A percentile compares a stretch with the other conserved stretches of the same genome.
These are phyloP conservation scores for Panopea generosa DNA, from an alignment of 2,888 invertebrate genomes.

Conservation along the genomic window DNA sequence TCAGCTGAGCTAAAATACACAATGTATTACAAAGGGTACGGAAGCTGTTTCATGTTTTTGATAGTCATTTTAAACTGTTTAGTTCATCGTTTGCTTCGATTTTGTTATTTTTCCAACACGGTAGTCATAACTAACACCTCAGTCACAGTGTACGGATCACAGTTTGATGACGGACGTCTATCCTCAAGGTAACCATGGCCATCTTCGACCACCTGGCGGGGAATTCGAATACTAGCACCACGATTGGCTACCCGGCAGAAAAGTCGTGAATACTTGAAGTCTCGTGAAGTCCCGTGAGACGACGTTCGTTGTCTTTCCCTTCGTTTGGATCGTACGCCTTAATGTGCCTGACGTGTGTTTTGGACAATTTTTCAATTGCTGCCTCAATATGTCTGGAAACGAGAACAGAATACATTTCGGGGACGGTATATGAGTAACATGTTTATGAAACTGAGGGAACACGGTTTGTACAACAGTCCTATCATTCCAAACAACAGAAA, in stretches of 20 bases:
- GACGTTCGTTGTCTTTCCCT: slow-evolving; percentile 98
- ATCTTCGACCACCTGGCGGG: slow-evolving; percentile 91
- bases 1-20: too few relatives aligned
- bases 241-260: slow-evolving; percentile 96
- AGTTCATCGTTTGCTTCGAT: too few relatives aligned
- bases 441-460: too few relatives aligned
- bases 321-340: slow-evolving; percentile 98
- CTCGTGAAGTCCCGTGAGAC: slow-evolving; percentile 97
- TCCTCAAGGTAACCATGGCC: slow-evolving; percentile 96
- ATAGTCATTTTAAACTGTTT: background rate
- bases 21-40: too few relatives aligned
- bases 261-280: slow-evolving; percentile 99
- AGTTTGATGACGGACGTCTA: slow-evolving; percentile 88
- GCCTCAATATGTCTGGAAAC: slow-evolving; percentile 95
- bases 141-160: slow-evolving; percentile 84
- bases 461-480: too few relatives aligned
- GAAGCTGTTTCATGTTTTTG: too few relatives aligned
- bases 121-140: slow-evolving; percentile 76
- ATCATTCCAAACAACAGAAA: too few relatives aligned
- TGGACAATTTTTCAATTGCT: slow-evolving; percentile 97
- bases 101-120: slow-evolving; percentile 57
- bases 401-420: background rate
- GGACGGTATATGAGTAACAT: too few relatives aligned
- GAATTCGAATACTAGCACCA: slow-evolving; percentile 93
- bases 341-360: slow-evolving; percentile 96